Evolutionary conservation across 1,140 invertebrate species (phyloP).

Genomic region (Leptinotarsa lineolata): DNA sequence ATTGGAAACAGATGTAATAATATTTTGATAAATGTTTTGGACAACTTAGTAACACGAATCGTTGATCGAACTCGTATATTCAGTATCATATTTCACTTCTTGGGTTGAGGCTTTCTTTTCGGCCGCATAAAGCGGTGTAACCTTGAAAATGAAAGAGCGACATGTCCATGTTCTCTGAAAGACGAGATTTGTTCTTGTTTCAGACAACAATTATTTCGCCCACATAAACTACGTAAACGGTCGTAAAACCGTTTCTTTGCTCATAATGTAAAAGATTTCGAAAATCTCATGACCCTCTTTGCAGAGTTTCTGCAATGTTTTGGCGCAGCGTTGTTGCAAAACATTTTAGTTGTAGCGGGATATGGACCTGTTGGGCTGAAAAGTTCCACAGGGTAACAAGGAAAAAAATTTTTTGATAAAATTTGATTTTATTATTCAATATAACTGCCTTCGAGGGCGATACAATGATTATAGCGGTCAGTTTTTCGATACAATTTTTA

Average conservation of each 20-base stretch:
- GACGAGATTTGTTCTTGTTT: constrained; percentile 8
- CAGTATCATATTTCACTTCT: not conserved
- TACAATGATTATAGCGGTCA: no score
- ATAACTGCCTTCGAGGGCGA: no score
- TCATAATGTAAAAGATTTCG: constrained; percentile 12
- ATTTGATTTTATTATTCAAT: no score
- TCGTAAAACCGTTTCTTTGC: constrained; percentile 11
- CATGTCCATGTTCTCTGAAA: constrained; percentile 5
- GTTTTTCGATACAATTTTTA: no score
- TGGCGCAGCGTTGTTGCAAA: not conserved
- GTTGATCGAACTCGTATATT: not conserved
- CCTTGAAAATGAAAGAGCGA: constrained; percentile 6
- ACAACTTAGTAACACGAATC: not conserved
- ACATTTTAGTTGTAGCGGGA: not conserved
- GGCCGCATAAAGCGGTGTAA: constrained; percentile 4
- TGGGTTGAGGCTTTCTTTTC: not conserved
- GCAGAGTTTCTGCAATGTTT: not conserved
- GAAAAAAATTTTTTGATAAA: no score
- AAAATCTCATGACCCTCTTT: not conserved
- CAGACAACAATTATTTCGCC: constrained; percentile 18
- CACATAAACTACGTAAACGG: not conserved
- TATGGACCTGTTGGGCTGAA: no score
- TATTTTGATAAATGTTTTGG: no score
- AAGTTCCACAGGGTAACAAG: no score
- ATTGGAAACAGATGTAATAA: no score